Conservation (phyloP, 2,113 vertebrate genomes). For the Coptodon rendalli region DNA sequence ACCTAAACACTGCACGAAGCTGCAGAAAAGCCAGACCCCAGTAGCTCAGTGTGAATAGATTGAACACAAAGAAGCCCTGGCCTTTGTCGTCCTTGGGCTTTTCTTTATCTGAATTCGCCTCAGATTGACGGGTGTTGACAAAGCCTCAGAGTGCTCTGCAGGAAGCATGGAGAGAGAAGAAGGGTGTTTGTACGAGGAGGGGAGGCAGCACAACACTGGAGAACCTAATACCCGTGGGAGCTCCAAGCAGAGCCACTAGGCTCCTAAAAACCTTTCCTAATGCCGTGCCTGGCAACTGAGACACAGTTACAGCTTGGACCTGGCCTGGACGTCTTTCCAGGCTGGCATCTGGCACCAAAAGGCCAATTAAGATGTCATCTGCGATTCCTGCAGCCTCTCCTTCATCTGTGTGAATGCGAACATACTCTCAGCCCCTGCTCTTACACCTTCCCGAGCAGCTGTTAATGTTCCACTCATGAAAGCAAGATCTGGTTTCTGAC, state of each 20-base stretch:
- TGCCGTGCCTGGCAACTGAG: slow-evolving; percentile 16
- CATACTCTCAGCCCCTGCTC: neutral
- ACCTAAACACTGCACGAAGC: neutral
- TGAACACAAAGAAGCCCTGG: slow-evolving; percentile 29
- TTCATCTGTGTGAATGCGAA: neutral
- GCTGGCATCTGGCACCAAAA: slow-evolving; percentile 8
- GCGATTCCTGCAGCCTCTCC: neutral
- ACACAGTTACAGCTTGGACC: slow-evolving; percentile 7
- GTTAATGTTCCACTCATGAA: slow-evolving; percentile 42
- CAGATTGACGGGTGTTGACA: slow-evolving; percentile 55
- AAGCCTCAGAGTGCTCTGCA: slow-evolving; percentile 22
- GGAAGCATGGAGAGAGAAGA: slow-evolving; percentile 23
- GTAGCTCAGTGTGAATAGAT: slow-evolving; percentile 14
- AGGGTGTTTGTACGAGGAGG: neutral
- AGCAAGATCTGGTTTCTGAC: slow-evolving; percentile 27
- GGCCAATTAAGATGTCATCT: slow-evolving; percentile 41
- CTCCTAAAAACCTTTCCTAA: slow-evolving; percentile 3
- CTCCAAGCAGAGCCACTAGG: slow-evolving; percentile 15
- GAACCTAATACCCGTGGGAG: slow-evolving; percentile 69
- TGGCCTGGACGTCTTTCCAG: neutral
- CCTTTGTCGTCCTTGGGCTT: slow-evolving; percentile 22
- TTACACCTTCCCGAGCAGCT: slow-evolving; percentile 35
- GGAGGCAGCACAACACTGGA: neutral
- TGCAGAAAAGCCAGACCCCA: slow-evolving; percentile 9
- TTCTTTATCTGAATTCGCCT: slow-evolving; percentile 25